Base-by-base conservation (phyloP, 37 sponge, comb jelly and placozoan genomes). In the Corticium candelabrum region DNA sequence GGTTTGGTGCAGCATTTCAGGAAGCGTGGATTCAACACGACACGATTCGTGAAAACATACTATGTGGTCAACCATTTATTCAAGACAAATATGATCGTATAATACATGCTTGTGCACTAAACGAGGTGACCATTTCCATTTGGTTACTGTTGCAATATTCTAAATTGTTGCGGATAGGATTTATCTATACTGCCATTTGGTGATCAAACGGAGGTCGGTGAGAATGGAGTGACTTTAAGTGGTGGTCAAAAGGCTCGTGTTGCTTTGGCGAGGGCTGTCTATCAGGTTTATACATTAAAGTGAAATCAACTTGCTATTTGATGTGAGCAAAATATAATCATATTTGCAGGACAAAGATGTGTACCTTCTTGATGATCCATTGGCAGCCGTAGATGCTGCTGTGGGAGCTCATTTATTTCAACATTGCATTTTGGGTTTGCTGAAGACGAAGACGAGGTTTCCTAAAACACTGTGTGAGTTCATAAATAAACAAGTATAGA, bases 231-330 rank as follows among this genome's bases (percentile, higher is more conserved):
- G 37, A 94, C 96, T 32, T 85, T 98, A 38, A 98, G 99, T 80
- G 99, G 99, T 40, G 99, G 99, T 5, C 99, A 98, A 82, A 94
- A 94, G 77, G 84, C 93, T 2, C 74, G 99, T n/a, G 37, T 98
- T 37, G 76, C 92, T n/a, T 84, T 98, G 34, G 99, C 99, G 4
- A 81, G 99, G 67, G 96, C 99, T 70, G 89, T 89, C 21, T 98
- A 98, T 57, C 96, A 95, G 81, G 90, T 86, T 69, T 2, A 30
- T 72, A 15, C 33, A 35, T 70, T 70, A 11, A 5, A 43, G 11
- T 5, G 56, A 11, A 43, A 5, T 5, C 11, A 5, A 11, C 11
- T 5, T 43, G 56, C 56, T 43, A 5, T 43, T 43, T 43, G 56
- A 21, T 11, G 11, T 43, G 56, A 5, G 11, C 56, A 43, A 21